Conservation (phyloP, 1,140 invertebrate genomes). For the Cherax destructor region DNA sequence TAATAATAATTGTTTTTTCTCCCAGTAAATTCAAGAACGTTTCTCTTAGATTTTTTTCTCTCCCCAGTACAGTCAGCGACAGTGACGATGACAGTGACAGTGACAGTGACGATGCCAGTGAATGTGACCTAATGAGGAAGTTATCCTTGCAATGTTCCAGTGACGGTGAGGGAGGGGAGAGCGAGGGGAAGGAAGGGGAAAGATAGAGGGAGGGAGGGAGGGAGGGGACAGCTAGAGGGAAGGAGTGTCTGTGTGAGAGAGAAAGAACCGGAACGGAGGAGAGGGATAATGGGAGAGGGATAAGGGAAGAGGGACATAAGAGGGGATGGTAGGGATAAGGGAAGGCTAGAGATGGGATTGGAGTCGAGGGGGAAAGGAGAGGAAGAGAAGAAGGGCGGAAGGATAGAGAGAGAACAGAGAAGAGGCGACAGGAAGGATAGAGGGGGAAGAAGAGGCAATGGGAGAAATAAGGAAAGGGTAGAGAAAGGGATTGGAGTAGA, state of each 20-base stretch:
- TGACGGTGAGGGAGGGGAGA: background rate
- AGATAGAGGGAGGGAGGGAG: background rate
- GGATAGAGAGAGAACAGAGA: background rate
- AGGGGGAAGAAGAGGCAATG: background rate
- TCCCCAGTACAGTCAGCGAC: background rate
- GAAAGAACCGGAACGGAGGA: too few species aligned
- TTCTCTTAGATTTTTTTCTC: too few species aligned
- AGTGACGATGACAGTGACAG: background rate
- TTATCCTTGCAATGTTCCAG: background rate
- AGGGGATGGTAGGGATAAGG: background rate
- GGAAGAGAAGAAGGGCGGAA: background rate
- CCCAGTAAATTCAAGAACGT: too few species aligned
- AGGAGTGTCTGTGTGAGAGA: background rate
- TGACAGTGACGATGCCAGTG: background rate
- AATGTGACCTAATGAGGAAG: background rate
- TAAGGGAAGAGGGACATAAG: background rate
- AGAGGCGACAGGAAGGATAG: background rate
- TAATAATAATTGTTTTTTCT: too few species aligned
- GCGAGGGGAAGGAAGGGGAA: background rate
- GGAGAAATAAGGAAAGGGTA: background rate
- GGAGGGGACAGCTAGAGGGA: background rate
- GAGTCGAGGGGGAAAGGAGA: background rate
- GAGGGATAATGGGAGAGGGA: background rate
- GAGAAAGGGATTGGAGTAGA: background rate
- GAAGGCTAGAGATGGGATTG: background rate